Evolutionary conservation across 2,113 vertebrate genomes (phyloP).

Genomic region (Circaetus gallicus): DNA sequence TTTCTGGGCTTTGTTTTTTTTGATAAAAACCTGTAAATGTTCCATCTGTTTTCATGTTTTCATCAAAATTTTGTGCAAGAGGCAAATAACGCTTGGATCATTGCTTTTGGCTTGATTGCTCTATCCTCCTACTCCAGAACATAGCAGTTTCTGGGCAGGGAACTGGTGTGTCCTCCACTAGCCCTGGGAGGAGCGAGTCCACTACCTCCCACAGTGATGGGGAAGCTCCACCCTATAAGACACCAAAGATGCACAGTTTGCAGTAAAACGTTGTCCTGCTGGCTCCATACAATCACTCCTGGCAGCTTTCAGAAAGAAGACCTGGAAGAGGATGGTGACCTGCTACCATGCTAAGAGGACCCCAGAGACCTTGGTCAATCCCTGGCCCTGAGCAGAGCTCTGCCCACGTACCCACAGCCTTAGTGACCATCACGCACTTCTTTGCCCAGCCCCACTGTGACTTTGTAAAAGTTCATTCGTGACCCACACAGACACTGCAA

Average conservation of each 20-base stretch:
- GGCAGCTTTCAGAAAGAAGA: background rate
- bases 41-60: slow-evolving; percentile 30
- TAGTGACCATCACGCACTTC: background rate
- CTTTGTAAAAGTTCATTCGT: background rate
- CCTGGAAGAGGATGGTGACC: background rate
- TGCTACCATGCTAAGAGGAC: background rate
- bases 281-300: background rate
- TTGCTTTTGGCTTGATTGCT: slow-evolving; percentile 19
- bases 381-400: background rate
- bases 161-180: background rate
- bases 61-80: slow-evolving; percentile 11
- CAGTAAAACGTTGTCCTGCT: background rate
- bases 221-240: background rate
- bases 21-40: background rate
- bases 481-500: background rate
- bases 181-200: background rate
- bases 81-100: slow-evolving; percentile 14
- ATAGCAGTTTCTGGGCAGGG: background rate
- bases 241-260: background rate
- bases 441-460: background rate
- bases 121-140: background rate
- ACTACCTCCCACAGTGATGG: background rate
- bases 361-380: background rate
- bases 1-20: background rate
- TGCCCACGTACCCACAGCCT: accelerated